These are phyloP conservation scores for Thelaira solivaga DNA, from an alignment of 2,888 invertebrate genomes.

Conservation along the genomic window DNA sequence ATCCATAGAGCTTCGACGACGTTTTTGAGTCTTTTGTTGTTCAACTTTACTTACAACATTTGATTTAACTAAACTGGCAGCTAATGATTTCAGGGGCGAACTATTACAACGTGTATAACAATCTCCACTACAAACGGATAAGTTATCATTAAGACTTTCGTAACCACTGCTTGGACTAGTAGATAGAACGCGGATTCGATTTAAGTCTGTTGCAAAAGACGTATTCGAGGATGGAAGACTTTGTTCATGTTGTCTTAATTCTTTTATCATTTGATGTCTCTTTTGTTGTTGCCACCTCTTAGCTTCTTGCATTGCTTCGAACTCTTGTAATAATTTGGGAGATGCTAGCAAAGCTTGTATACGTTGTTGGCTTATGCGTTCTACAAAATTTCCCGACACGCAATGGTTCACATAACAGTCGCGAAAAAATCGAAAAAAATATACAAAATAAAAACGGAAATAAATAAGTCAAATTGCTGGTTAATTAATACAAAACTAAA, in stretches of 20 bases:
- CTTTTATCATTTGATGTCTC: slow-evolving; percentile 51
- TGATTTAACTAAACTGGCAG: slow-evolving; percentile 37
- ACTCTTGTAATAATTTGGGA: slow-evolving; percentile 69
- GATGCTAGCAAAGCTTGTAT: slow-evolving; percentile 72
- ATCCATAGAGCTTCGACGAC: slow-evolving; percentile 38
- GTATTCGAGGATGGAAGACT: slow-evolving; percentile 53
- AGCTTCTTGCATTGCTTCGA: slow-evolving; percentile 63
- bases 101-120: slow-evolving; percentile 16
- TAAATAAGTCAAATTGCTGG: slow-evolving; percentile 75
- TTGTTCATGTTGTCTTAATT: slow-evolving; percentile 42
- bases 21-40: slow-evolving; percentile 30
- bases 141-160: slow-evolving; percentile 68
- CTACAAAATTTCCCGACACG: slow-evolving; percentile 70
- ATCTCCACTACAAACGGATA: slow-evolving; percentile 58
- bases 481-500: slow-evolving; percentile 55
- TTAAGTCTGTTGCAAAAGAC: slow-evolving; percentile 16
- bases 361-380: slow-evolving; percentile 75
- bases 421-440: slow-evolving; percentile 65
- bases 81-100: slow-evolving; percentile 54
- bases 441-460: slow-evolving; percentile 68
- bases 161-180: slow-evolving; percentile 73
- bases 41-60: slow-evolving; percentile 17
- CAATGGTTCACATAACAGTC: slow-evolving; percentile 61
- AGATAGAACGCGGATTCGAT: slow-evolving; percentile 52
- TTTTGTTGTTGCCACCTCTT: slow-evolving; percentile 56